Percentiles rank a stretch among this genome's conserved stretches.
Conservation (phyloP, 2,113 vertebrate genomes). For the Candoia aspera region DNA sequence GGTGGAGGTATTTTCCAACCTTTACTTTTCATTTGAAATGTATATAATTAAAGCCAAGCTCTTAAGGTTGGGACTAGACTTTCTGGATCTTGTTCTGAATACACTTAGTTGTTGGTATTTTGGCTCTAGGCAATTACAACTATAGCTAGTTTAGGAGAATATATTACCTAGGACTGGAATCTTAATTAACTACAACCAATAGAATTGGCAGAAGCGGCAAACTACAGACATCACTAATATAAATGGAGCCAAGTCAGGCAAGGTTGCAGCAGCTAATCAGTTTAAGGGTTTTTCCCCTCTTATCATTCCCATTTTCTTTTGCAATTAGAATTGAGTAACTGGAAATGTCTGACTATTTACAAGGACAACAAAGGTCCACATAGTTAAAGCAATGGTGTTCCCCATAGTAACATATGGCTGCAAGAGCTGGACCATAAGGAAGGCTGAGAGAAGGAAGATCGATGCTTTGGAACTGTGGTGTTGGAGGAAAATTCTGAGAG, state of each 20-base stretch:
- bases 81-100: background rate
- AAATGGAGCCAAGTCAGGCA: background rate
- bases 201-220: background rate
- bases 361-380: no score
- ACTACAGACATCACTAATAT: background rate
- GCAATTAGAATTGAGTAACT: background rate
- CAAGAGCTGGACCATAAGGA: no score
- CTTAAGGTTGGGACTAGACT: background rate
- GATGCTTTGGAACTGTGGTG: no score
- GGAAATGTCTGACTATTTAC: background rate
- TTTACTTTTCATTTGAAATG: background rate
- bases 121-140: background rate
- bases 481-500: no score
- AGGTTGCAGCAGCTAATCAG: background rate
- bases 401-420: no score
- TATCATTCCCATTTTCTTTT: background rate
- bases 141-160: background rate
- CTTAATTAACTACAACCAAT: background rate
- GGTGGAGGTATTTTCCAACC: background rate
- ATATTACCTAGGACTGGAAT: background rate
- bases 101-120: background rate
- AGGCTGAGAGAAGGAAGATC: no score
- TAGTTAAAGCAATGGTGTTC: no score
- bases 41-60: background rate
- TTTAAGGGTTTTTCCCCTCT: background rate